Evolutionary conservation across 2,888 invertebrate genomes (phyloP).

Genomic region (Sphaerophoria taeniata): DNA sequence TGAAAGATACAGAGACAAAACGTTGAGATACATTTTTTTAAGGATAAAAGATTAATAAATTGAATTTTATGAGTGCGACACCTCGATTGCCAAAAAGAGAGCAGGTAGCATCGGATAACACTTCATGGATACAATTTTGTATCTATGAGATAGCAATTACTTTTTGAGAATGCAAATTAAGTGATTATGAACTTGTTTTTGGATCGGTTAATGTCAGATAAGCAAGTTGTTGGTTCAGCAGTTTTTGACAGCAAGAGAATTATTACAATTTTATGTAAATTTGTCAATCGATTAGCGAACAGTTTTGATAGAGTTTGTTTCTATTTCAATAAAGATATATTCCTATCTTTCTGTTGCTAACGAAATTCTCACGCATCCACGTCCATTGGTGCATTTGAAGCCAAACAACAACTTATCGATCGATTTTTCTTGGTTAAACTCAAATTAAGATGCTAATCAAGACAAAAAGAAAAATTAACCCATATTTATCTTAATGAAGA

Average conservation of each 20-base stretch:
- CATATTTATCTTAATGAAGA: slow-evolving; percentile 5
- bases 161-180: slow-evolving; percentile 18
- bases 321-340: not conserved
- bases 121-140: not conserved
- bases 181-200: not conserved
- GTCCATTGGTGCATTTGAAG: not conserved
- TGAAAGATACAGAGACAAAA: slow-evolving; percentile 15
- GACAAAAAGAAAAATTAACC: not conserved
- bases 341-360: not conserved
- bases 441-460: slow-evolving; percentile 26
- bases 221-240: slow-evolving; percentile 16
- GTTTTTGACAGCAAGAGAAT: slow-evolving; percentile 6
- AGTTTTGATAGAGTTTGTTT: not conserved
- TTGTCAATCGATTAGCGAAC: not conserved
- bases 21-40: not conserved
- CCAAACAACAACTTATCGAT: not conserved
- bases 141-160: slow-evolving; percentile 9
- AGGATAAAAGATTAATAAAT: not conserved
- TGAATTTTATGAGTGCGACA: slow-evolving; percentile 3
- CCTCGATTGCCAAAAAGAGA: not conserved
- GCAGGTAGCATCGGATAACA: not conserved
- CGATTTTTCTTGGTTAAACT: not conserved
- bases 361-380: not conserved
- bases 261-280: slow-evolving; percentile 20
- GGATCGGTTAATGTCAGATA: slow-evolving; percentile 12